Evolutionary conservation across 2,888 invertebrate species (phyloP), one percentile per base, ranked within the genome.

Genomic region (Matsumyia berberina): DNA sequence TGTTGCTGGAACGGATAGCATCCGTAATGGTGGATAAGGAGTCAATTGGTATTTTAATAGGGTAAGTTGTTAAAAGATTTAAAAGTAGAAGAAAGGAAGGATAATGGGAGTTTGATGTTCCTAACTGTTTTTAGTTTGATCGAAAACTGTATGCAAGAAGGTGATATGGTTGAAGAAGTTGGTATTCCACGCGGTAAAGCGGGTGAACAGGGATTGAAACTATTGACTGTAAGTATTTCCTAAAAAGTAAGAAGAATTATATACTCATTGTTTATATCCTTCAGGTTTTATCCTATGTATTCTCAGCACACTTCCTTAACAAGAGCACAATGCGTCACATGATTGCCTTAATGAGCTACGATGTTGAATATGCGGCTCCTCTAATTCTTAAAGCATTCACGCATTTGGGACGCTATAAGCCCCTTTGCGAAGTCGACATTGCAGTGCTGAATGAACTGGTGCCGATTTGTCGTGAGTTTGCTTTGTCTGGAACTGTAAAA

Each of bases 1-100:
- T 97, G 95, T 92, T 99, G 55, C 92, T 99, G 74, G 99, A 99
- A 92, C 94, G 99, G 77, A 96, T 98, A 11, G 98, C 98, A 86
- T 98, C 98, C 0, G 98, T 99, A 5, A 97, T 99, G 96, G 96
- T 99, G 9, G 99, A 99, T 91, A 95, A 95, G 88, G 96, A 96
- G 86, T 96, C 98, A 0, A 94, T 98, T 88, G 94, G 95, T 86
- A 94, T 96, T 89, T 92, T 95, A 19, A 93, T 95, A 9, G 92
- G 93, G 69, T 94, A 93, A 86, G 93, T 92, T n/a, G 0, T 7
- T 8, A n/a, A 5, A 17, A n/a, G 11, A 4, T 4, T 24, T 24
- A 2, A 6, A n/a, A 46, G 7, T 57, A n/a, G 37, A 11, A 29
- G 1, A 1, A 4, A 9, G 37, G 11, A 58, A 0, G 9, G 9